Evolutionary conservation across 2,888 invertebrate species (phyloP), one percentile per base, ranked within the genome.

Genomic region (Leptinotarsa haldemani): DNA sequence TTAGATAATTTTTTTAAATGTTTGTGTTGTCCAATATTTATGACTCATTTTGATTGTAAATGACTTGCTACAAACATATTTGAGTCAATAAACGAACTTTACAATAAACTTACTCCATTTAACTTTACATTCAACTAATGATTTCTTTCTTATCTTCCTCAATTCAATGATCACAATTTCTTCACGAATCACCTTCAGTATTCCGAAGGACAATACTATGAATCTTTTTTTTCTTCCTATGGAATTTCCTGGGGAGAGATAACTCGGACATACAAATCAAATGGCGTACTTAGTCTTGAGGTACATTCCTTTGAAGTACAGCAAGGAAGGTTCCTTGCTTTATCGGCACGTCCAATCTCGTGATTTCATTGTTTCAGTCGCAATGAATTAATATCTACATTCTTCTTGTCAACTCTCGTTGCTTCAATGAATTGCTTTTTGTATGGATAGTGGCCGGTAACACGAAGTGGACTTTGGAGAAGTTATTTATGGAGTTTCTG

Each of bases 311-410:
- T 72, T 68, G 71, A 74, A 77, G 78, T 74, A 79, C 79, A 80
- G 81, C 79, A 78, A 80, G 81, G 81, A 81, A 81, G 81, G 80
- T 80, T 80, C 78, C 80, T 12, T 75, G 58, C 74, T 75, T 82
- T 82, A 83, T 83, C 83, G 78, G 69, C 80, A 79, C 80, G 80
- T 82, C 77, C 80, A 77, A 82, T 82, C 82, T 82, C 79, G 67
- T 75, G 78, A 78, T 68, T 79, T 81, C 80, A 83, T 83, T 83
- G 83, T 83, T 80, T 82, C 78, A 79, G 70, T 78, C 78, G 75
- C 80, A 75, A 80, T 80, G 81, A 82, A 82, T 83, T 82, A 82
- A 81, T 81, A 80, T 78, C 79, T 76, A 78, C 81, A 80, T 81
- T 82, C 81, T 80, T 81, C 81, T 77, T 80, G 82, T 81, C 82